phyloP scores from a whole-genome alignment of 1,140 invertebrate species.

The Drosophila melanica region DNA sequence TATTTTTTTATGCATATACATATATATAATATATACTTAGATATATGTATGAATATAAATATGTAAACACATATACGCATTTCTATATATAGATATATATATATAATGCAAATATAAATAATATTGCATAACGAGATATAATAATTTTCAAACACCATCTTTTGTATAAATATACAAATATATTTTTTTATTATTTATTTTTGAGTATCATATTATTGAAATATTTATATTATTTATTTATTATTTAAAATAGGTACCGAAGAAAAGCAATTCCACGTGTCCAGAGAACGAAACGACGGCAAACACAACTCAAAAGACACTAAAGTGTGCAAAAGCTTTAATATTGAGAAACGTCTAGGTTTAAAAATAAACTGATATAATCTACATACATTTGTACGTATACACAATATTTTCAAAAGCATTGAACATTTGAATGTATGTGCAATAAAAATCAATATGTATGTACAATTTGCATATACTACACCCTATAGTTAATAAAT shows the following conservation, averaged over 20 bases:
- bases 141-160: constrained; percentile 15
- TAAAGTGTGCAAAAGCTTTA: constrained; percentile 79
- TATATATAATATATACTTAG: too few relatives aligned
- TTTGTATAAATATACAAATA: background rate
- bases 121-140: constrained; percentile 64
- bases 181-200: background rate
- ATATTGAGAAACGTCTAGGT: constrained; percentile 67
- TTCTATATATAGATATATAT: background rate
- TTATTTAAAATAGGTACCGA: constrained; percentile 48
- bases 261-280: constrained; percentile 66
- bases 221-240: background rate
- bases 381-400: constrained; percentile 47
- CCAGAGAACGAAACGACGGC: constrained; percentile 74
- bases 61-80: too few relatives aligned
- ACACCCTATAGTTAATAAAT: too few relatives aligned
- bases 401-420: constrained; percentile 65
- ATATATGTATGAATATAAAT: too few relatives aligned
- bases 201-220: background rate
- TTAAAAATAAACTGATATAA: constrained; percentile 79
- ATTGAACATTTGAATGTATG: constrained; percentile 35
- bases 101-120: constrained; percentile 23
- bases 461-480: too few relatives aligned
- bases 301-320: constrained; percentile 79
- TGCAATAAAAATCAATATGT: too few relatives aligned
- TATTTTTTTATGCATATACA: too few relatives aligned